phyloP scores from a whole-genome alignment of 2,888 invertebrate genomes.

The Glyphotaelius pellucidus region DNA sequence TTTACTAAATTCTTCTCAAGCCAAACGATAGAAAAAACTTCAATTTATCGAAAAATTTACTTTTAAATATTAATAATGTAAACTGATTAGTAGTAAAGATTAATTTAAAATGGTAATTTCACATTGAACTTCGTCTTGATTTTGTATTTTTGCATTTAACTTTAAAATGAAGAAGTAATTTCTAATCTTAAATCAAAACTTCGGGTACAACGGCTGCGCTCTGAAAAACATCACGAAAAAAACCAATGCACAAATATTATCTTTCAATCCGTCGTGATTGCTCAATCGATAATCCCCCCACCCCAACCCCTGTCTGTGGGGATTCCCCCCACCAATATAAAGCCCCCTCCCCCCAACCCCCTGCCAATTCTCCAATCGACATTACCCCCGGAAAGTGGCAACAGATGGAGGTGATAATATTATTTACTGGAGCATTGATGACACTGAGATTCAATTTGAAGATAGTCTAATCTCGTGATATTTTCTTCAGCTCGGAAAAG shows the following conservation, averaged over 20 bases:
- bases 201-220: background rate
- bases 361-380: background rate
- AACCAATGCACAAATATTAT: background rate
- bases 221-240: background rate
- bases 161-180: background rate
- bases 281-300: background rate
- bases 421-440: background rate
- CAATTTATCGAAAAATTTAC: too few species aligned
- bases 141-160: background rate
- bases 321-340: background rate
- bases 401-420: background rate
- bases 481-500: background rate
- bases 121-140: too few species aligned
- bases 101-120: too few species aligned
- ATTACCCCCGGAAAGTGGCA: background rate
- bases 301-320: background rate
- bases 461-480: background rate
- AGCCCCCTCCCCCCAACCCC: background rate
- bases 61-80: too few species aligned
- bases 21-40: too few species aligned
- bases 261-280: constrained; percentile 19
- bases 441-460: background rate
- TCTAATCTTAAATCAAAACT: background rate
- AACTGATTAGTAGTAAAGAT: too few species aligned
- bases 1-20: too few species aligned